Percentiles rank a stretch among this genome's conserved stretches.
Evolutionary conservation across 1,140 invertebrate genomes (phyloP).

Genomic region (Euura lappo): DNA sequence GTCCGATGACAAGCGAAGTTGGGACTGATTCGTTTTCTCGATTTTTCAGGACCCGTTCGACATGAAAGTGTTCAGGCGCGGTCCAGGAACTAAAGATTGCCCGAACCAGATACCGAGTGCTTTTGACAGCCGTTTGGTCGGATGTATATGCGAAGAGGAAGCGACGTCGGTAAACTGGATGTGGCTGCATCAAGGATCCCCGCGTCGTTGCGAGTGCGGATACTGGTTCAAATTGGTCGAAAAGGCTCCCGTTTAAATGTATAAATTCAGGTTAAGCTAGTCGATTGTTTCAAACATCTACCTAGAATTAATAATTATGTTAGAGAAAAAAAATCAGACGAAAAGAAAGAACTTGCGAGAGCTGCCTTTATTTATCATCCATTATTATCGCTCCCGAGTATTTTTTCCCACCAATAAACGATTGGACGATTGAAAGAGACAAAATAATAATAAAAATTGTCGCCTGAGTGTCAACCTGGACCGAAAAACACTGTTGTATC

Average conservation of each 20-base stretch:
- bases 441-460: too few species aligned
- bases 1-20: neutral
- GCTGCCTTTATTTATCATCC: neutral
- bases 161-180: conserved; percentile 88
- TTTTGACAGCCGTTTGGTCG: conserved; percentile 87
- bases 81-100: conserved; percentile 80
- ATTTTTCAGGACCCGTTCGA: conserved; percentile 82
- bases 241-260: conserved; percentile 68
- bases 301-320: conserved; percentile 41
- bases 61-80: conserved; percentile 80
- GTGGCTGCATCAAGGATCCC: conserved; percentile 88
- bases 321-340: neutral
- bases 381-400: neutral
- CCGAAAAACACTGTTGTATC: neutral
- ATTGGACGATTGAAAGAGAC: neutral
- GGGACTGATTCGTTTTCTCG: neutral
- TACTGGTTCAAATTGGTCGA: conserved; percentile 94
- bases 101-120: conserved; percentile 91
- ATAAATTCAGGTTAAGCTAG: conserved; percentile 36
- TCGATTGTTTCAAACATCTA: conserved; percentile 44
- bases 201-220: conserved; percentile 93
- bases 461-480: neutral
- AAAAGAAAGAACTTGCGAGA: too few species aligned
- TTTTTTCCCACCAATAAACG: neutral
- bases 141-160: conserved; percentile 97